Percentiles rank a stretch among this genome's conserved stretches.
Conservation (phyloP, 2,888 invertebrate species). For the Apotomis capreana region DNA sequence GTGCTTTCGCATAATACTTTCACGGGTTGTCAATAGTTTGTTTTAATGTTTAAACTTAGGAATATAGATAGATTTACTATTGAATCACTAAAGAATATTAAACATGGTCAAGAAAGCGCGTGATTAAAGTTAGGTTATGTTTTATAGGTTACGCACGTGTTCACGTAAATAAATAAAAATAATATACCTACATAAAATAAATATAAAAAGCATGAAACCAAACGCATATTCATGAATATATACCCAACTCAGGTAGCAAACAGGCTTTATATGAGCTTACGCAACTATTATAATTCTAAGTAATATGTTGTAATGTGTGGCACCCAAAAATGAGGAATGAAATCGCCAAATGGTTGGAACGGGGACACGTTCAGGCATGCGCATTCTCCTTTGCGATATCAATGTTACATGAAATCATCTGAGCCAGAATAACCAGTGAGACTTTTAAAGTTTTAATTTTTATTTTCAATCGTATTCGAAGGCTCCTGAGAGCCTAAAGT, state of each 20-base stretch:
- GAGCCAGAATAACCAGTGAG: no score
- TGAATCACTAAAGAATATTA: no score
- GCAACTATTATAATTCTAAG: background rate
- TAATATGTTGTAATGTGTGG: constrained; percentile 20
- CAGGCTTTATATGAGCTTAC: no score
- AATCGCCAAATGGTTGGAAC: constrained; percentile 34
- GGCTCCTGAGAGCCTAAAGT: no score
- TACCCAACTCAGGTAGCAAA: no score
- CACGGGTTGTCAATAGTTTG: no score
- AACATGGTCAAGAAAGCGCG: background rate
- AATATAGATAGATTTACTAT: no score
- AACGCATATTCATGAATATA: background rate
- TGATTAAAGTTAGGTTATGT: constrained; percentile 3
- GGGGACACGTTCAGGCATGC: constrained; percentile 46
- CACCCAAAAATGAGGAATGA: constrained; percentile 40
- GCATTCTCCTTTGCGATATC: constrained; percentile 38
- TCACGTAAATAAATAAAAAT: background rate
- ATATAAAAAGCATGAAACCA: background rate
- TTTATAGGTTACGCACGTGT: constrained; percentile 33
- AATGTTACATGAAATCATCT: constrained; percentile 1
- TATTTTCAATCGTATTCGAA: no score
- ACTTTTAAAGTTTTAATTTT: no score
- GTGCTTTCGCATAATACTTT: no score
- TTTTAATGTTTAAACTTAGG: no score
- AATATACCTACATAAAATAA: background rate